phyloP scores from a whole-genome alignment of 2,797 vertebrate species.

The Pachyuromys duprasi region DNA sequence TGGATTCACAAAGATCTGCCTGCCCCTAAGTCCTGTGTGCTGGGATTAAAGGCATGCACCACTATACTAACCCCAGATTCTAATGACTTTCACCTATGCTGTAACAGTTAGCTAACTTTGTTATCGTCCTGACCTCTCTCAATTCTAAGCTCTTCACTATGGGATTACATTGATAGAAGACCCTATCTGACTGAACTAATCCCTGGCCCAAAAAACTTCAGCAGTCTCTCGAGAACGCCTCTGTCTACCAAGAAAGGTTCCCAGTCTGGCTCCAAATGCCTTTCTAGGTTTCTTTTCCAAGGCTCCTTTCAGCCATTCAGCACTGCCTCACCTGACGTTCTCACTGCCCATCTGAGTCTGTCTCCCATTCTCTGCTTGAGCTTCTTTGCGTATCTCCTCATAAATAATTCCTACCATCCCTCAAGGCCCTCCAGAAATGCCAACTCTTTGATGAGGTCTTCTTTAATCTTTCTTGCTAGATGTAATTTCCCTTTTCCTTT shows the following conservation, averaged over 20 bases:
- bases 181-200: not conserved
- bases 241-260: not conserved
- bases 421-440: conserved; percentile 58
- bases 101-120: not conserved
- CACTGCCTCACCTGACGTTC: not conserved
- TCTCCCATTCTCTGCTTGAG: not conserved
- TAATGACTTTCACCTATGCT: not conserved
- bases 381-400: conserved; percentile 19
- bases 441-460: conserved; percentile 66
- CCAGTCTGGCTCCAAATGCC: not conserved
- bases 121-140: not conserved
- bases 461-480: conserved; percentile 60
- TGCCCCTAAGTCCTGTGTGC: not conserved
- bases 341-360: not conserved
- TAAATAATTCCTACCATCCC: conserved; percentile 48
- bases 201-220: not conserved
- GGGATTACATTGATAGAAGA: not conserved
- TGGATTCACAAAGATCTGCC: not conserved
- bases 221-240: not conserved
- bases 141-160: not conserved
- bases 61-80: not conserved
- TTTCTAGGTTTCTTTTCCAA: conserved; percentile 3
- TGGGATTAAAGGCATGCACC: not conserved
- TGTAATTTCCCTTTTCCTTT: conserved; percentile 59
- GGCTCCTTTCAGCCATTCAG: conserved; percentile 2